Percentiles rank a stretch among this genome's conserved stretches.
Conservation (phyloP, 1,140 invertebrate species). For the Platyura marginata region DNA sequence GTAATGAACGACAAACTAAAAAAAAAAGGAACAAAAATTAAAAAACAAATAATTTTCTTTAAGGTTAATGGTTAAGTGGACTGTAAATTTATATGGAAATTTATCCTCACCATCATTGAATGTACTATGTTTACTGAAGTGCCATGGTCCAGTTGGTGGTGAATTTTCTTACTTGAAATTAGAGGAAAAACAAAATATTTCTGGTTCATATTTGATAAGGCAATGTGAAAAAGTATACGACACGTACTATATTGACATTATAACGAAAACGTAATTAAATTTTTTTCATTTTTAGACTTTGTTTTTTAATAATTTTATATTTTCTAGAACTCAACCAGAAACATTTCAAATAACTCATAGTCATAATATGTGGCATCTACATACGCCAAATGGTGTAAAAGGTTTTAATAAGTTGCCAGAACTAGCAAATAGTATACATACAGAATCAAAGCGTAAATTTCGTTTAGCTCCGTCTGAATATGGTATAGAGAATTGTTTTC, state of each 20-base stretch:
- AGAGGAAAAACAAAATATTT: constrained; percentile 51
- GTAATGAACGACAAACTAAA: constrained; percentile 12
- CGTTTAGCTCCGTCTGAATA: constrained; percentile 68
- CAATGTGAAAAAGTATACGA: constrained; percentile 63
- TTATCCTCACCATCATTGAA: constrained; percentile 55
- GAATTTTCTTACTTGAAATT: constrained; percentile 70
- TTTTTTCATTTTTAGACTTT: no score
- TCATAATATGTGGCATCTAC: not conserved
- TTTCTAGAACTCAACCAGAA: constrained; percentile 38
- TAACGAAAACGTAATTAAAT: constrained; percentile 32
- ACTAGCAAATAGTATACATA: constrained; percentile 13
- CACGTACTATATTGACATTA: constrained; percentile 62
- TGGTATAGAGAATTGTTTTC: constrained; percentile 35
- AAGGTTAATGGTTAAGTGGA: constrained; percentile 72
- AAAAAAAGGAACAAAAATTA: not conserved
- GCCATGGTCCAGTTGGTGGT: constrained; percentile 67
- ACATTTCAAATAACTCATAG: constrained; percentile 40
- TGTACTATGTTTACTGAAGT: constrained; percentile 51
- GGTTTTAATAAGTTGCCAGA: constrained; percentile 9
- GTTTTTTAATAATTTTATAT: constrained; percentile 8
- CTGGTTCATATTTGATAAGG: constrained; percentile 60
- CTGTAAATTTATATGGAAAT: constrained; percentile 69
- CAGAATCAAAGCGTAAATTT: constrained; percentile 10
- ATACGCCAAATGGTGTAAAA: not conserved
- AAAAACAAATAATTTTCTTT: constrained; percentile 5